These are phyloP conservation scores for Synanthedon vespiformis DNA, from an alignment of 2,888 invertebrate genomes.

Conservation along the genomic window DNA sequence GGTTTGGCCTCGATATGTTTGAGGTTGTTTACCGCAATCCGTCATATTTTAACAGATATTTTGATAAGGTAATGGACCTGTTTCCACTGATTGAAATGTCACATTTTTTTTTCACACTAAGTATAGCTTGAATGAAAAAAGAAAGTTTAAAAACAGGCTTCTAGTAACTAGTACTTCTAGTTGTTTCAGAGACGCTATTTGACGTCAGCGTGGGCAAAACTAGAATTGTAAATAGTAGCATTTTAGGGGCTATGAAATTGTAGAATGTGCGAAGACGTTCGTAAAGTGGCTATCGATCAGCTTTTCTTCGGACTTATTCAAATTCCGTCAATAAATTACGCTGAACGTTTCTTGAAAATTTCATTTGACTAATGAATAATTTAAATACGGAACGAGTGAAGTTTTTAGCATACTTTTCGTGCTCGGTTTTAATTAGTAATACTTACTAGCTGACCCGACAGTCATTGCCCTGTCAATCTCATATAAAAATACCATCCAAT, in stretches of 20 bases:
- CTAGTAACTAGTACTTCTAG: not conserved
- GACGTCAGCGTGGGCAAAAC: not conserved
- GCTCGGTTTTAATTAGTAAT: no score
- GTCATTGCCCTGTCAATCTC: no score
- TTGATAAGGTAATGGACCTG: no score
- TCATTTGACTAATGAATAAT: not conserved
- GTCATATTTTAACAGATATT: no score
- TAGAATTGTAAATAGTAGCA: slow-evolving; percentile 11
- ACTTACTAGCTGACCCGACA: no score
- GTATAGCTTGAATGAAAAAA: not conserved
- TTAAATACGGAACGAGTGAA: no score
- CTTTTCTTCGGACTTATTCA: slow-evolving; percentile 24
- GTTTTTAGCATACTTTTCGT: no score
- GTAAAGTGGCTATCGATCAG: slow-evolving; percentile 19
- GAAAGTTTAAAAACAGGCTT: not conserved
- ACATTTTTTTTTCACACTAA: no score
- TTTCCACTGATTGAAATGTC: no score
- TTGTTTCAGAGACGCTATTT: not conserved
- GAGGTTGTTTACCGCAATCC: no score
- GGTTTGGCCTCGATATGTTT: no score
- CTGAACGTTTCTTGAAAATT: not conserved
- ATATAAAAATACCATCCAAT: no score
- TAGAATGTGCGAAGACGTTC: slow-evolving; percentile 26
- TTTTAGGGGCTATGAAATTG: slow-evolving; percentile 24
- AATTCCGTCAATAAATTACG: slow-evolving; percentile 7